Conservation (phyloP, 2,888 invertebrate genomes). For the Rhorus exstirpatorius region DNA sequence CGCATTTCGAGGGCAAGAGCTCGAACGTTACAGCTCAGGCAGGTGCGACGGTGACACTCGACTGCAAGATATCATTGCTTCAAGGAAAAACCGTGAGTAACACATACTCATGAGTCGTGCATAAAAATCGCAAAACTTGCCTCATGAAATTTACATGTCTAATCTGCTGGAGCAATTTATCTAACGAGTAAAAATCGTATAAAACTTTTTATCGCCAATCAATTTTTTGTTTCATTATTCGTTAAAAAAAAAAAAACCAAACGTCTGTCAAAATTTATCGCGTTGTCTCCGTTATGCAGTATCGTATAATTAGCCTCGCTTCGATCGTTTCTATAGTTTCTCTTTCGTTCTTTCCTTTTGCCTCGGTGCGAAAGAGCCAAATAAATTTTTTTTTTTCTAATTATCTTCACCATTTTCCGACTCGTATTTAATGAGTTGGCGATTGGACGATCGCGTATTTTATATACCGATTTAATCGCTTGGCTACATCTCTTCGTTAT, state of each 20-base stretch:
- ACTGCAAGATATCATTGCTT: slow-evolving; percentile 91
- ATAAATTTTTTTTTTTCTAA: slow-evolving; percentile 30
- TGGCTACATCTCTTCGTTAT: background rate
- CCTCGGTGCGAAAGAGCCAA: background rate
- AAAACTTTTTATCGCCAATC: slow-evolving; percentile 3
- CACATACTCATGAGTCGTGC: too few relatives aligned
- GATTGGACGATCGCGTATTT: slow-evolving; percentile 56
- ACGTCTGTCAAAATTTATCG: slow-evolving; percentile 13
- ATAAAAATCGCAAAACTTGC: background rate
- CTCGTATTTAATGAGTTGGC: slow-evolving; percentile 57
- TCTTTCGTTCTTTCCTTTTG: background rate
- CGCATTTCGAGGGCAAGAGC: slow-evolving; percentile 91
- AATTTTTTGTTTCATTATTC: slow-evolving; percentile 13
- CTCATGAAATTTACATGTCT: background rate
- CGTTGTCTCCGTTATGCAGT: background rate
- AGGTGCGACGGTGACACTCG: slow-evolving; percentile 91
- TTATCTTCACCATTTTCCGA: slow-evolving; percentile 32
- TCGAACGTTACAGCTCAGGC: slow-evolving; percentile 92
- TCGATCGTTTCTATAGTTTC: slow-evolving; percentile 11
- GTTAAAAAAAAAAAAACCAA: slow-evolving; percentile 35
- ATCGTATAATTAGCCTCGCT: background rate
- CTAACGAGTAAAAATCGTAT: slow-evolving; percentile 16
- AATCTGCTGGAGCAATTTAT: slow-evolving; percentile 18
- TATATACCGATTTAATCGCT: slow-evolving; percentile 43
- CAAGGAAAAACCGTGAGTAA: slow-evolving; percentile 92